Base-by-base conservation (phyloP, 2,113 vertebrate species). In the Triplophysa rosa region DNA sequence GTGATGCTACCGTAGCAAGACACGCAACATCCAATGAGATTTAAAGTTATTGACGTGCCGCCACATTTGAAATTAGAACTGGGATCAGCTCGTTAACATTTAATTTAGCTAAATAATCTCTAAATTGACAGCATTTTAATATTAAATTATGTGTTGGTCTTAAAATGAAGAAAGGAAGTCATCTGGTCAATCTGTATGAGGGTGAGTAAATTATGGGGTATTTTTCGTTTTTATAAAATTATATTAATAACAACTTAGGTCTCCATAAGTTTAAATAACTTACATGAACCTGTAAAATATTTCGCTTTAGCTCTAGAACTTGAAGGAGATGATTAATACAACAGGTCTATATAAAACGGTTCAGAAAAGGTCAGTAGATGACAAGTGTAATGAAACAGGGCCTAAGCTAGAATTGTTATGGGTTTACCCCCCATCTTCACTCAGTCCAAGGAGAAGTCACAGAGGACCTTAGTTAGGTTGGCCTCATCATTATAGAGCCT, bases 251-350 rank as follows among this genome's bases (percentile, higher is more conserved):
- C 26, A 29, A 29, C 3, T 29, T 29, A 29, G 26, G 40, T 42
- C 6, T 42, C 7, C 40, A n/a, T 4, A 76, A 65, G 68, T 81
- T 76, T n/a, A n/a, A n/a, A n/a, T n/a, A n/a, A n/a, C n/a, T n/a
- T 76, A 23, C 16, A 23, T 73, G 54, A 62, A 67, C 64, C n/a
- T 62, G 67, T 45, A 76, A 40, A 61, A 62, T 67, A 67, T 45
- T 74, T 56, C 33, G 23, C 56, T 81, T n/a, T 17, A 17, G 40
- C n/a, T 9, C 42, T 42, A 11, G 16, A 13, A 9, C 2, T 75
- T 80, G 19, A 37, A 23, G 63, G 24, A 12, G 58, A 59, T 68
- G 54, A 68, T 37, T 80, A 59, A 80, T 67, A 40, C 21, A 80
- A 74, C 14, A 21, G 1, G 54, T 56, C 19, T 59, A 8, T 59